Conservation (phyloP, 2,113 vertebrate genomes). For the Forbesichthys agassizii region DNA sequence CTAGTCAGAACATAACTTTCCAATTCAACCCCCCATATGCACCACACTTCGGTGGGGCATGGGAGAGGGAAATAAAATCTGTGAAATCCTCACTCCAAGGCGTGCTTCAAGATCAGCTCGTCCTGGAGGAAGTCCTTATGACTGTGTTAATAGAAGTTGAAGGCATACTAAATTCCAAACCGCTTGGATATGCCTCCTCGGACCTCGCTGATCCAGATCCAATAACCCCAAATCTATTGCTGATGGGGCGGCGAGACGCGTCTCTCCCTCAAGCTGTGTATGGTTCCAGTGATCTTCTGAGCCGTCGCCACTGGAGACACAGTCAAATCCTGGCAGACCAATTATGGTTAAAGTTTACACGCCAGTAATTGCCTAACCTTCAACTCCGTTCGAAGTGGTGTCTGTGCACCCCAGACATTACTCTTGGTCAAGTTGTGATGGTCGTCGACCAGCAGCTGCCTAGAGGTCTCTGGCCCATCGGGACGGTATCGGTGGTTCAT, state of each 20-base stretch:
- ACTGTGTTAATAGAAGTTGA: slow-evolving; percentile 7
- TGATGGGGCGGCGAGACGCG: slow-evolving; percentile 15
- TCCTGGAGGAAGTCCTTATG: not conserved
- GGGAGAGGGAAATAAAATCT: slow-evolving; percentile 1
- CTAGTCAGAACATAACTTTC: slow-evolving; percentile 7
- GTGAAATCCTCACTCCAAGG: not conserved
- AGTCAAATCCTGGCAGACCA: slow-evolving; percentile 10
- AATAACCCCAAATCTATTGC: slow-evolving; percentile 9
- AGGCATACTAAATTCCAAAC: slow-evolving; percentile 18
- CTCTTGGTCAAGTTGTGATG: slow-evolving; percentile 8
- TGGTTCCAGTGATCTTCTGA: not conserved
- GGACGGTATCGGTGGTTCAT: not conserved
- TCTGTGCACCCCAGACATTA: not conserved
- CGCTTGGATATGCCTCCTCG: slow-evolving; percentile 3
- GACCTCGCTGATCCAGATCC: slow-evolving; percentile 10
- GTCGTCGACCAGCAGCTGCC: slow-evolving; percentile 8
- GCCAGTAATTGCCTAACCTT: slow-evolving; percentile 2
- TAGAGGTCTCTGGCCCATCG: slow-evolving; percentile 5
- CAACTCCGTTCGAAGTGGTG: slow-evolving; percentile 4
- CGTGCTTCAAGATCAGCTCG: slow-evolving; percentile 1
- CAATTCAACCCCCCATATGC: slow-evolving; percentile 9
- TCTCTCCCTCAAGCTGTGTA: slow-evolving; percentile 16
- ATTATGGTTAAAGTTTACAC: slow-evolving; percentile 3
- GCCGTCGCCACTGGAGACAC: not conserved
- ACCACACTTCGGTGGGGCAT: not conserved